Evolutionary conservation across 2,113 vertebrate species (phyloP).

Genomic region (Brachirus orientalis): DNA sequence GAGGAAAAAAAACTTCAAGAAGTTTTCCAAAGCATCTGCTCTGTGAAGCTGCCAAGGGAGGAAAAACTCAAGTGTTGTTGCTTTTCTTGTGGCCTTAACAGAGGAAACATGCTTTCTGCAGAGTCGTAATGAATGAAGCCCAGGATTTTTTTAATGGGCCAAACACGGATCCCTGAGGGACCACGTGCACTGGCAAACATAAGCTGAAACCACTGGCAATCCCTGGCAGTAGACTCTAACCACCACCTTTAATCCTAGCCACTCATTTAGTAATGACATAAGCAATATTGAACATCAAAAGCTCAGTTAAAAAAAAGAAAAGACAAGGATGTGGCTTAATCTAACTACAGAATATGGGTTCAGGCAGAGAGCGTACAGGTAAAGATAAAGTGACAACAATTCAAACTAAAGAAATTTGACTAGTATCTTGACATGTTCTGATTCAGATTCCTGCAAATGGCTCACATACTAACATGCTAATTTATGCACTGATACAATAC

Average conservation of each 20-base stretch:
- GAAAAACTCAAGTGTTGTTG: constrained; percentile 35
- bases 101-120: constrained; percentile 37
- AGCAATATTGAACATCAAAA: constrained; percentile 50
- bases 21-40: constrained; percentile 62
- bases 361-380: constrained; percentile 19
- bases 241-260: constrained; percentile 39
- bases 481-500: no score
- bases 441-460: no score
- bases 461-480: no score
- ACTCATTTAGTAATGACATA: constrained; percentile 32
- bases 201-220: constrained; percentile 40
- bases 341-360: constrained; percentile 49
- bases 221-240: constrained; percentile 9
- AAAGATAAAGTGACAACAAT: constrained; percentile 28
- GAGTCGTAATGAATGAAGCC: constrained; percentile 59
- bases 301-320: constrained; percentile 28
- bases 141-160: constrained; percentile 54
- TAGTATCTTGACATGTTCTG: no score
- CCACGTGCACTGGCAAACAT: constrained; percentile 47
- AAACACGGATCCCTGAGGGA: constrained; percentile 59
- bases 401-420: not conserved
- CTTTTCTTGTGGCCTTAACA: constrained; percentile 55
- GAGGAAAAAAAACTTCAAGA: constrained; percentile 32
- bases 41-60: constrained; percentile 35
- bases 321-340: constrained; percentile 19